Evolutionary conservation across 2,888 invertebrate genomes (phyloP).

Genomic region (Drosophila falleni): DNA sequence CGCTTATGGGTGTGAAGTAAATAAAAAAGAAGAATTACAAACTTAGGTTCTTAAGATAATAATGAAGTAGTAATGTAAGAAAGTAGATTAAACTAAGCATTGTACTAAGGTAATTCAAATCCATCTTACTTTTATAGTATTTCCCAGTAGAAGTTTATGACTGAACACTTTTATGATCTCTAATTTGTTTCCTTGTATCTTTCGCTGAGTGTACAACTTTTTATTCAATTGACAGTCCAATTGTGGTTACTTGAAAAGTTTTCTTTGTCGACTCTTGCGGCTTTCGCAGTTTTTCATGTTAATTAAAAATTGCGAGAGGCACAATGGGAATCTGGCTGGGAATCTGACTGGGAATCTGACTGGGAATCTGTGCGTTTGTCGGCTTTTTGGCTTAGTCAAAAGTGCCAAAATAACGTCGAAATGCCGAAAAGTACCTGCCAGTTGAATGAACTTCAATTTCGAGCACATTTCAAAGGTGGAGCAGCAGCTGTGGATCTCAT

Average conservation of each 20-base stretch:
- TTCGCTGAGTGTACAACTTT: conserved; percentile 34
- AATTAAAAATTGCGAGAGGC: conserved; percentile 39
- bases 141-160: conserved; percentile 5
- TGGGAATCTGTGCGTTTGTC: conserved; percentile 33
- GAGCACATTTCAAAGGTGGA: conserved; percentile 37
- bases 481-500: conserved; percentile 31
- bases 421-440: conserved; percentile 23
- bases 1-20: neutral
- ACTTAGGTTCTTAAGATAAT: too few species aligned
- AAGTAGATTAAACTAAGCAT: neutral
- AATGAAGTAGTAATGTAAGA: neutral
- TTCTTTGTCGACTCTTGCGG: conserved; percentile 24
- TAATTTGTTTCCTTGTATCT: conserved; percentile 10
- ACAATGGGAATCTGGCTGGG: conserved; percentile 28
- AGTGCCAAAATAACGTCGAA: conserved; percentile 48
- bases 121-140: neutral
- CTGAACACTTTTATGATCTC: neutral
- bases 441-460: conserved; percentile 65
- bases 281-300: conserved; percentile 30
- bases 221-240: conserved; percentile 6
- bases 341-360: conserved; percentile 25
- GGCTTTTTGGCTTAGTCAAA: conserved; percentile 35
- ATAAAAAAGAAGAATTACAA: neutral
- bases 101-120: neutral
- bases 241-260: conserved; percentile 18